A percentile compares a stretch with the other conserved stretches of the same genome.
phyloP scores from a whole-genome alignment of 2,888 invertebrate genomes.

The Ichneumoninae sp. region DNA sequence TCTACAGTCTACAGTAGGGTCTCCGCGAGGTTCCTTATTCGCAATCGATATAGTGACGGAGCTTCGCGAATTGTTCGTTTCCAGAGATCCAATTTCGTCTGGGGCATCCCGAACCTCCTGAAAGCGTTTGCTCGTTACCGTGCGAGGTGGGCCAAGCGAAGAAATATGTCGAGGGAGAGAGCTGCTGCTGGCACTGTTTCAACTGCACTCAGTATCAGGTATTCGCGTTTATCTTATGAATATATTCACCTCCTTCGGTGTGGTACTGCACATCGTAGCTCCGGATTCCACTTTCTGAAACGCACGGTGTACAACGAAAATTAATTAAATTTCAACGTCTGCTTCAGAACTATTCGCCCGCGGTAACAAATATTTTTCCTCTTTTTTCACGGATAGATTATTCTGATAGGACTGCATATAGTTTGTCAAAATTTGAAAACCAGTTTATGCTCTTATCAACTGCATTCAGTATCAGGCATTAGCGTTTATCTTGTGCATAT shows the following conservation, averaged over 20 bases:
- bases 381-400: no score
- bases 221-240: slow-evolving; percentile 76
- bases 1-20: neutral
- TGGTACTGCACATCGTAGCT: no score
- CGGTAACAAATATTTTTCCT: no score
- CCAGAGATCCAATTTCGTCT: slow-evolving; percentile 94
- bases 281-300: no score
- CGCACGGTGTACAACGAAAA: no score
- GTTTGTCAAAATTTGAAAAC: no score
- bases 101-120: slow-evolving; percentile 91
- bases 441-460: slow-evolving; percentile 77
- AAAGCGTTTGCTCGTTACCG: slow-evolving; percentile 95
- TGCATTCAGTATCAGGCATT: slow-evolving; percentile 93
- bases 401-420: no score
- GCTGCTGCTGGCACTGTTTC: slow-evolving; percentile 97
- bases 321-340: no score
- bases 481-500: slow-evolving; percentile 66
- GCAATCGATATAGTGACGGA: slow-evolving; percentile 40
- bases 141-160: slow-evolving; percentile 96
- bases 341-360: no score
- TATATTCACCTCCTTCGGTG: slow-evolving; percentile 5
- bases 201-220: slow-evolving; percentile 95
- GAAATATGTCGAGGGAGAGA: slow-evolving; percentile 96
- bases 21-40: neutral
- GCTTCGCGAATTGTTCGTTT: slow-evolving; percentile 66